These are phyloP conservation scores for Conomelus anceps DNA, from an alignment of 2,888 invertebrate species.

Conservation along the genomic window DNA sequence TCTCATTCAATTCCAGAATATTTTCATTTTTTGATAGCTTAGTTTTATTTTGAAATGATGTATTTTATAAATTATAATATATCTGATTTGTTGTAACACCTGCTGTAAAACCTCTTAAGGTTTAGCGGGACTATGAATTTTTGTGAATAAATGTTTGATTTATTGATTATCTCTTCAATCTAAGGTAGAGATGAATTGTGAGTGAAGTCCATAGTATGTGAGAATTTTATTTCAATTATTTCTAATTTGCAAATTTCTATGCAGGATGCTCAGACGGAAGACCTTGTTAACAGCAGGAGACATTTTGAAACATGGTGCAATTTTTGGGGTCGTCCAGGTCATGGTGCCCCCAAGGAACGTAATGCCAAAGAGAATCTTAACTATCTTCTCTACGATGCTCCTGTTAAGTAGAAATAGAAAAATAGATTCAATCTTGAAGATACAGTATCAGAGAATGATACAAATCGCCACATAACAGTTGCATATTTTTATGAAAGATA, in stretches of 20 bases:
- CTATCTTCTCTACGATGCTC: slow-evolving; percentile 40
- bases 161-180: too few species aligned
- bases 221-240: neutral
- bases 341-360: slow-evolving; percentile 47
- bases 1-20: too few species aligned
- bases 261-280: slow-evolving; percentile 54
- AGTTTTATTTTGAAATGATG: too few species aligned
- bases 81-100: too few species aligned
- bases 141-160: too few species aligned
- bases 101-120: too few species aligned
- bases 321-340: slow-evolving; percentile 75
- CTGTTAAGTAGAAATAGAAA: slow-evolving; percentile 26
- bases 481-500: neutral
- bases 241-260: slow-evolving; percentile 23
- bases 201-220: too few species aligned
- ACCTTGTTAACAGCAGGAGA: slow-evolving; percentile 56
- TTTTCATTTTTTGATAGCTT: too few species aligned
- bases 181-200: too few species aligned
- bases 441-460: neutral
- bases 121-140: too few species aligned
- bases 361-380: slow-evolving; percentile 41
- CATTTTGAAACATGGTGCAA: slow-evolving; percentile 72
- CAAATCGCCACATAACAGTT: neutral
- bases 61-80: too few species aligned
- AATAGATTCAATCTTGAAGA: neutral